Evolutionary conservation across 2,113 vertebrate genomes (phyloP).

Genomic region (Notothenia rossii): DNA sequence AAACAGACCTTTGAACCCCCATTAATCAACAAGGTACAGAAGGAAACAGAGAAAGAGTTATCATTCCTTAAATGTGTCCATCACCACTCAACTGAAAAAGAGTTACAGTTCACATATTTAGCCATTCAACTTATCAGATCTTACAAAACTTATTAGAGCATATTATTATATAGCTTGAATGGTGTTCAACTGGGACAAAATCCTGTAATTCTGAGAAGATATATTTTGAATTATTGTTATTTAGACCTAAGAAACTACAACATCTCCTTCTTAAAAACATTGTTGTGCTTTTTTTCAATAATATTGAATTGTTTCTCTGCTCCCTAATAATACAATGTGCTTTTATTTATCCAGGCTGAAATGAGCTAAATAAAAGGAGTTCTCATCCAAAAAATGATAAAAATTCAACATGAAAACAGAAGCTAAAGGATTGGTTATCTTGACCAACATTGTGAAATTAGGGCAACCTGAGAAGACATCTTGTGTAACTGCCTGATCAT

Average conservation of each 20-base stretch:
- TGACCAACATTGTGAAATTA: neutral
- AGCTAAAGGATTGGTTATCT: neutral
- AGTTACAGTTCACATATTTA: neutral
- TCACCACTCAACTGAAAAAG: neutral
- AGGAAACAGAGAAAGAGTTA: neutral
- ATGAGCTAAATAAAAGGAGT: too few relatives aligned
- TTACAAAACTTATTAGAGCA: too few relatives aligned
- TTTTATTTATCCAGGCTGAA: neutral
- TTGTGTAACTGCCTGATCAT: neutral
- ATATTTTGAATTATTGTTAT: neutral
- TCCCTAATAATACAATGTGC: too few relatives aligned
- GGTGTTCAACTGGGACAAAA: neutral
- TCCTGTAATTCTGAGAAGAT: neutral
- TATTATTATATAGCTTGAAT: neutral
- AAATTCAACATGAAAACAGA: neutral
- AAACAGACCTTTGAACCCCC: constrained; percentile 27
- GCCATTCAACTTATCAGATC: neutral
- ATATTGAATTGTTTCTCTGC: too few relatives aligned
- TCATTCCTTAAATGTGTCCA: neutral
- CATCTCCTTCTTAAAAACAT: neutral
- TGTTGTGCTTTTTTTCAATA: neutral
- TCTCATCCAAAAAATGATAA: neutral
- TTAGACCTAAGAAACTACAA: neutral
- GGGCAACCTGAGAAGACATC: neutral
- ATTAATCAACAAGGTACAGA: neutral